phyloP scores from a whole-genome alignment of 1,140 invertebrate genomes.

The Amphibalanus amphitrite region DNA sequence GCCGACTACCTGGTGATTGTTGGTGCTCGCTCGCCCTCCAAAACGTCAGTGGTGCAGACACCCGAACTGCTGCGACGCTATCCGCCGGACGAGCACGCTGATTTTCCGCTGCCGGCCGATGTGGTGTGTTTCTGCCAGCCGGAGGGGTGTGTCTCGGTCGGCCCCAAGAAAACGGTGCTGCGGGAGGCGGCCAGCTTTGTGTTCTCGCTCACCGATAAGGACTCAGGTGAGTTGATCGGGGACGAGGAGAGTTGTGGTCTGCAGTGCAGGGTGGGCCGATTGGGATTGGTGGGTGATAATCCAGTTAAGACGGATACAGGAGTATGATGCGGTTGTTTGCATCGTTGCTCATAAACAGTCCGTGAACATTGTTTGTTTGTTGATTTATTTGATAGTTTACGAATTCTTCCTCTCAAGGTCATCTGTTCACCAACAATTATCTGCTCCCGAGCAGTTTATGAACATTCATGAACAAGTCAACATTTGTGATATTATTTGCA shows the following conservation, averaged over 20 bases:
- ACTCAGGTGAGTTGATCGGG: constrained; percentile 49
- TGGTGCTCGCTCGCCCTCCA: constrained; percentile 53
- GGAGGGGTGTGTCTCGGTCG: constrained; percentile 74
- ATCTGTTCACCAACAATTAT: too few species aligned
- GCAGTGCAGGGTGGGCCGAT: neutral
- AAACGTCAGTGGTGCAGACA: constrained; percentile 49
- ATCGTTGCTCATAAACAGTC: too few species aligned
- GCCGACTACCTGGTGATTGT: constrained; percentile 92
- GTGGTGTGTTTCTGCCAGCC: constrained; percentile 99
- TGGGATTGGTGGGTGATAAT: too few species aligned
- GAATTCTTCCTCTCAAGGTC: too few species aligned
- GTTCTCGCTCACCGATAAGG: constrained; percentile 97
- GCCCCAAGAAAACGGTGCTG: constrained; percentile 60
- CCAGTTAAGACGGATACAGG: too few species aligned
- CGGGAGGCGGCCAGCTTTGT: constrained; percentile 91
- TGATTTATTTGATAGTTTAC: too few species aligned
- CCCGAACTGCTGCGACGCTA: constrained; percentile 92
- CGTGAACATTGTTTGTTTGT: too few species aligned
- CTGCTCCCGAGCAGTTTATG: too few species aligned
- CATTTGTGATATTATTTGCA: too few species aligned
- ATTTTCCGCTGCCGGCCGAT: constrained; percentile 90
- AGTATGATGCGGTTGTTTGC: neutral
- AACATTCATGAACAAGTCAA: too few species aligned
- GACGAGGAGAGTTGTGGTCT: too few species aligned
- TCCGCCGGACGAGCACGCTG: constrained; percentile 90